Evolutionary conservation across 1,140 invertebrate species (phyloP).

Genomic region (Chrysomallon squamiferum): DNA sequence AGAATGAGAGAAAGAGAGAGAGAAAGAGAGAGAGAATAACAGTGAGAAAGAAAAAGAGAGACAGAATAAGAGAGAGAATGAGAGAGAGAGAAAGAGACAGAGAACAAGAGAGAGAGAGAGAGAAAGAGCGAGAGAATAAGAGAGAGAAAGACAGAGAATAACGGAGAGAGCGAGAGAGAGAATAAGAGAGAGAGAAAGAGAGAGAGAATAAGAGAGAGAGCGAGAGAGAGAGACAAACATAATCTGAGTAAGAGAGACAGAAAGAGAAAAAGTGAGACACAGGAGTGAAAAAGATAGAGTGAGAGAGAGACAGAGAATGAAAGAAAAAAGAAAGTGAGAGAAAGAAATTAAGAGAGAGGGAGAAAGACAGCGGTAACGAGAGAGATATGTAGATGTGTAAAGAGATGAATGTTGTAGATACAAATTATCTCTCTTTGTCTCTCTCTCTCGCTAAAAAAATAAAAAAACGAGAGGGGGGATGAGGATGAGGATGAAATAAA

Average conservation of each 20-base stretch:
- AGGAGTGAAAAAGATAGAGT: neutral
- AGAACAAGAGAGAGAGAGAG: conserved; percentile 10
- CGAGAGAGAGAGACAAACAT: conserved; percentile 8
- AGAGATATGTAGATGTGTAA: too few relatives aligned
- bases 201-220: neutral
- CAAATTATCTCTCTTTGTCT: too few relatives aligned
- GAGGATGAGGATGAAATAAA: too few relatives aligned
- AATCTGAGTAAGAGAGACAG: conserved; percentile 4
- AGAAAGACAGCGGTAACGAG: too few relatives aligned
- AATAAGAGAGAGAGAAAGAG: neutral
- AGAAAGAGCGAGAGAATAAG: conserved; percentile 5
- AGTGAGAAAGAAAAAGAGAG: neutral
- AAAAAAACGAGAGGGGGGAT: too few relatives aligned
- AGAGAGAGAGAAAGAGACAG: conserved; percentile 3
- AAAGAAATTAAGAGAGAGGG: conserved; percentile 5
- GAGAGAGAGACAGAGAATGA: neutral
- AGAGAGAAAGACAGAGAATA: conserved; percentile 2
- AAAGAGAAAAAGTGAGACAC: conserved; percentile 4
- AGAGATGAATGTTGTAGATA: too few relatives aligned
- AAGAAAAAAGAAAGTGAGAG: neutral
- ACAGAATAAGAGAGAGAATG: neutral
- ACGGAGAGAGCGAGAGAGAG: conserved; percentile 4
- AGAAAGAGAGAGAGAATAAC: conserved; percentile 7
- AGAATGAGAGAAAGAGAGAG: neutral
- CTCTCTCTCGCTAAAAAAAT: too few relatives aligned